Base-by-base conservation (phyloP, 2,888 invertebrate genomes). In the Lepidonotus clava region DNA sequence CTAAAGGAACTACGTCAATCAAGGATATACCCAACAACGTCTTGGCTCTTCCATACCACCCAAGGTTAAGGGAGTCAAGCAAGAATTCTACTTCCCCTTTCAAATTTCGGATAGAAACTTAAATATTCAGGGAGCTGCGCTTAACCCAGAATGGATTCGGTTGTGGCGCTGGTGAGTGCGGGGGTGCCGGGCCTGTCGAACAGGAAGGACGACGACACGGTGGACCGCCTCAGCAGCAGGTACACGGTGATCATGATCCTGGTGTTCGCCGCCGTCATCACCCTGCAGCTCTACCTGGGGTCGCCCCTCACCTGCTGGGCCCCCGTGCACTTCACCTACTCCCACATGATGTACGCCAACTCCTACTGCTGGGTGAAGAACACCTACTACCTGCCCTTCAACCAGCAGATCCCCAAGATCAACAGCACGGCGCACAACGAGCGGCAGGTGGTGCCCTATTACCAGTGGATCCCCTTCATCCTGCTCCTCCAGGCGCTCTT, bases 401-500 rank as follows among this genome's bases (percentile, higher is more conserved):
- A 89, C n/a, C 61, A 89, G 36, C 51, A 87, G 11, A 71, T 90
- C 28, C 89, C 89, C 21, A 28, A 67, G n/a, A 61, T 21, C 0
- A n/a, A 88, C 46, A 24, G 36, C 1, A 14, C 76, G 1, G 86
- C 40, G 40, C 87, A 87, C 21, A 53, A 92, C 0, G 88, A 90
- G 36, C 87, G 89, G 8, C 89, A 90, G 71, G 89, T 90, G 89
- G 83, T 91, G 6, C 87, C 90, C 32, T 91, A 91, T 88, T 91
- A 91, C 86, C 91, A 91, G 83, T 91, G 91, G 90, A 89, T 89
- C 89, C 93, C 93, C 1, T 93, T 92, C 89, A 93, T 93, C 88
- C 90, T 93, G n/a, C 92, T 94, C 46, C 88, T 91, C 83, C 92
- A 92, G 88, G 94, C 94, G 1, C 90, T 94, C 84, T 89, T 91